phyloP scores from a whole-genome alignment of 2,797 vertebrate genomes.

The Malacoctenus gilli region DNA sequence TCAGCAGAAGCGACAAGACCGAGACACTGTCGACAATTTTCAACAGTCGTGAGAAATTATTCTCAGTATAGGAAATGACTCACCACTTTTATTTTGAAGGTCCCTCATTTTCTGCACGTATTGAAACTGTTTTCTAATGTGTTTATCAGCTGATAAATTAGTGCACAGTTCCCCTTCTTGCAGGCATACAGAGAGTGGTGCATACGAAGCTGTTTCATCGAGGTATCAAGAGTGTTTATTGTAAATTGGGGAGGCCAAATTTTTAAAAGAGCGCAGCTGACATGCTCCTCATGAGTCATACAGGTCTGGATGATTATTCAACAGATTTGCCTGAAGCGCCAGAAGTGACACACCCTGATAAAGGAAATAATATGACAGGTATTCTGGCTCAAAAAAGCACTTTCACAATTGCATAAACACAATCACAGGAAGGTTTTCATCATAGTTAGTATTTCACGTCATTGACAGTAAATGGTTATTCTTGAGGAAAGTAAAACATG shows the following conservation, averaged over 20 bases:
- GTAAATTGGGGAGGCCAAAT: no score
- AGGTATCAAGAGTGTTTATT: no score
- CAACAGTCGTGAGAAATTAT: no score
- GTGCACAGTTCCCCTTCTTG: not conserved
- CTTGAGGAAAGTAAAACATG: slow-evolving; percentile 1
- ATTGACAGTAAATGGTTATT: slow-evolving; percentile 1
- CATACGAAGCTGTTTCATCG: not conserved
- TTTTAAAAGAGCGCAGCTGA: no score
- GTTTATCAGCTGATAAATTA: not conserved
- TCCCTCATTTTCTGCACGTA: no score
- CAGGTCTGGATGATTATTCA: not conserved
- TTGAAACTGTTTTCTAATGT: not conserved
- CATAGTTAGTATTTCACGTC: not conserved
- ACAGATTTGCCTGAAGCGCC: slow-evolving; percentile 3
- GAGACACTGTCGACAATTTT: no score
- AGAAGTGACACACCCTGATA: not conserved
- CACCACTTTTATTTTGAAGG: no score
- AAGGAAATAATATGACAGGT: slow-evolving; percentile 1
- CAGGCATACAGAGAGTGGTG: not conserved
- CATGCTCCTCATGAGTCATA: no score
- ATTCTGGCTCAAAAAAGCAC: not conserved
- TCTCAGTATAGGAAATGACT: no score
- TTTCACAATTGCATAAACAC: not conserved
- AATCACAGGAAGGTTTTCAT: not conserved
- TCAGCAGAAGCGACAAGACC: no score